Conservation (phyloP, 2,888 invertebrate genomes). For the Ectemnius continuus region DNA sequence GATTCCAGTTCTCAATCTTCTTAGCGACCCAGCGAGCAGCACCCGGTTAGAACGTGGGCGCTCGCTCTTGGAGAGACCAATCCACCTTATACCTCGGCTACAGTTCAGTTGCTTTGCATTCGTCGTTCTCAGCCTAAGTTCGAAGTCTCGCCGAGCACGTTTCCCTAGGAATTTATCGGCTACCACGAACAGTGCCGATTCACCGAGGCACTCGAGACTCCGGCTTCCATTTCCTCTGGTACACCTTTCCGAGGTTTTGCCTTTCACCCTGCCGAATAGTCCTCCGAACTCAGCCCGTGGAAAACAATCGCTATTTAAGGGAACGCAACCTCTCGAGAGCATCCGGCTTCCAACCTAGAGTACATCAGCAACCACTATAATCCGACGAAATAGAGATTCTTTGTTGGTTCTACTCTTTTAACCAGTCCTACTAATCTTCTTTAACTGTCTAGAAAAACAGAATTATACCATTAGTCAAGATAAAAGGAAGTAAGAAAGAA, state of each 20-base stretch:
- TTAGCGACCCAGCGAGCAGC: constrained; percentile 44
- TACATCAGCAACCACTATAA: too few relatives aligned
- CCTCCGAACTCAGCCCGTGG: too few relatives aligned
- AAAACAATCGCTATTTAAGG: too few relatives aligned
- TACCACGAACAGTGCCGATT: constrained; percentile 18
- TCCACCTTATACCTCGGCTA: constrained; percentile 35
- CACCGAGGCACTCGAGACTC: constrained; percentile 24
- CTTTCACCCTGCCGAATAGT: neutral
- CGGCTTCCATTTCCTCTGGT: neutral
- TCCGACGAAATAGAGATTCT: too few relatives aligned
- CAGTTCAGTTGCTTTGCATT: constrained; percentile 46
- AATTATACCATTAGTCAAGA: too few relatives aligned
- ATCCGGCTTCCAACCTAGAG: too few relatives aligned
- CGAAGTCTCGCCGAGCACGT: too few relatives aligned
- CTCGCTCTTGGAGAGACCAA: constrained; percentile 11
- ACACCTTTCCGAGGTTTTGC: constrained; percentile 3
- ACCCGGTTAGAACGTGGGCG: neutral
- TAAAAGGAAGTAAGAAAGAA: too few relatives aligned
- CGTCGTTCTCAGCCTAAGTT: constrained; percentile 27
- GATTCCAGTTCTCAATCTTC: constrained; percentile 58
- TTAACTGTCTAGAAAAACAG: too few relatives aligned
- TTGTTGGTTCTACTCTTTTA: too few relatives aligned
- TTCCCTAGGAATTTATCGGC: constrained; percentile 53
- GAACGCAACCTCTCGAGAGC: too few relatives aligned
- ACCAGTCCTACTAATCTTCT: too few relatives aligned